Conservation (phyloP, 2,888 invertebrate species). For the Melinaea menophilus region DNA sequence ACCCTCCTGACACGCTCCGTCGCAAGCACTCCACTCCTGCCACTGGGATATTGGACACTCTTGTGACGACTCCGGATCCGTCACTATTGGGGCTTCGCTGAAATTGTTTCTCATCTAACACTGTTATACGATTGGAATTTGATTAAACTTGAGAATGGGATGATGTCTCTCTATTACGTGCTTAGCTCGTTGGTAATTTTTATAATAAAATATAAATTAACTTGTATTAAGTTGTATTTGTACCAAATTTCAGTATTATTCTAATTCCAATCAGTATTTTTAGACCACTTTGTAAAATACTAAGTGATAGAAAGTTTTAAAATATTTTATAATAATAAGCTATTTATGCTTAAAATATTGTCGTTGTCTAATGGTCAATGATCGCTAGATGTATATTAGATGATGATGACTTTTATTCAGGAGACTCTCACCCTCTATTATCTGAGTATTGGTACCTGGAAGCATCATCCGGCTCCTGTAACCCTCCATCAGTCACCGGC, state of each 20-base stretch:
- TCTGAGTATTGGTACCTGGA: conserved; percentile 72
- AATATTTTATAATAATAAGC: no score
- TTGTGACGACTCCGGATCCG: conserved; percentile 51
- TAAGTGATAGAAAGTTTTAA: background rate
- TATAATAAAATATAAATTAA: no score
- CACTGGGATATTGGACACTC: conserved; percentile 61
- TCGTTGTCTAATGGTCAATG: background rate
- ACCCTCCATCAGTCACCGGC: conserved; percentile 38
- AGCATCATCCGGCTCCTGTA: conserved; percentile 53
- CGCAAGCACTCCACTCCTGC: conserved; percentile 62
- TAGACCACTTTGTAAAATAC: background rate
- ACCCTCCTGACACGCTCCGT: conserved; percentile 55
- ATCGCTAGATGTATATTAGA: background rate
- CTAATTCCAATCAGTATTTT: no score
- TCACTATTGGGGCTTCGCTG: conserved; percentile 49
- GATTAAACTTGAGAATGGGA: no score
- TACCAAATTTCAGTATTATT: no score
- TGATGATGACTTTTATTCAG: conserved; percentile 41
- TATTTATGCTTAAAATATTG: no score
- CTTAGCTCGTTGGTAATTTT: no score
- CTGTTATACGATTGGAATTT: no score
- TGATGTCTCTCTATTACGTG: no score
- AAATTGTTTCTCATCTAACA: conserved; percentile 6
- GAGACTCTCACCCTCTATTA: conserved; percentile 56
- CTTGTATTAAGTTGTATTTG: no score